These are phyloP conservation scores for Mallotus villosus DNA, from an alignment of 2,797 vertebrate species.

Conservation along the genomic window DNA sequence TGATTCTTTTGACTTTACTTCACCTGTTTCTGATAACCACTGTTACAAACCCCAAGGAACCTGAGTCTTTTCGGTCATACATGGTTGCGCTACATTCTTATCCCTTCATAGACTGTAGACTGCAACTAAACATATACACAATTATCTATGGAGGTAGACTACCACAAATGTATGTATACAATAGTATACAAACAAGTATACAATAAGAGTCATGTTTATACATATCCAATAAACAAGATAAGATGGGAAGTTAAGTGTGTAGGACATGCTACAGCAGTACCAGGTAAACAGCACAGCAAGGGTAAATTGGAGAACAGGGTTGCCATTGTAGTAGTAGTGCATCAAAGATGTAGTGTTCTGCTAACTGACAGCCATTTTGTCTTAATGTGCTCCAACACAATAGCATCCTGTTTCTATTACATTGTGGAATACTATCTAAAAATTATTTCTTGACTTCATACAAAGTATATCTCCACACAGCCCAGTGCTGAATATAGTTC, in stretches of 20 bases:
- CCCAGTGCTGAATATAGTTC: no score
- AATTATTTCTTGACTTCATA: no score
- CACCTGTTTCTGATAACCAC: conserved; percentile 17
- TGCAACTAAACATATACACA: conserved; percentile 38
- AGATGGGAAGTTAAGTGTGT: conserved; percentile 9
- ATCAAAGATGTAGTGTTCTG: conserved; percentile 29
- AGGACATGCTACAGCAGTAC: conserved; percentile 39
- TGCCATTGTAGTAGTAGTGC: conserved; percentile 1
- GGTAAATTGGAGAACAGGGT: conserved; percentile 15
- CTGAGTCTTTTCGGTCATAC: conserved; percentile 24
- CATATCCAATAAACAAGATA: conserved; percentile 28
- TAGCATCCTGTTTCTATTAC: conserved; percentile 15
- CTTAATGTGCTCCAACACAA: conserved; percentile 1
- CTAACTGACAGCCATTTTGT: conserved; percentile 31
- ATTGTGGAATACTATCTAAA: conserved; percentile 8
- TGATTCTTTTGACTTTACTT: conserved; percentile 17
- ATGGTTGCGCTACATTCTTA: conserved; percentile 53
- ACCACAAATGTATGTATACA: conserved; percentile 7
- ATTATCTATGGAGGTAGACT: conserved; percentile 28
- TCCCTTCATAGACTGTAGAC: conserved; percentile 36
- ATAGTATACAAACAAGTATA: background rate
- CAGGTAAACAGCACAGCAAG: conserved; percentile 18
- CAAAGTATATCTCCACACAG: no score
- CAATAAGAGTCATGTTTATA: conserved; percentile 18
- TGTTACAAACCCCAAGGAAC: conserved; percentile 25